Base-by-base conservation (phyloP, 2,113 vertebrate genomes). In the Cricetomys ansorgei region DNA sequence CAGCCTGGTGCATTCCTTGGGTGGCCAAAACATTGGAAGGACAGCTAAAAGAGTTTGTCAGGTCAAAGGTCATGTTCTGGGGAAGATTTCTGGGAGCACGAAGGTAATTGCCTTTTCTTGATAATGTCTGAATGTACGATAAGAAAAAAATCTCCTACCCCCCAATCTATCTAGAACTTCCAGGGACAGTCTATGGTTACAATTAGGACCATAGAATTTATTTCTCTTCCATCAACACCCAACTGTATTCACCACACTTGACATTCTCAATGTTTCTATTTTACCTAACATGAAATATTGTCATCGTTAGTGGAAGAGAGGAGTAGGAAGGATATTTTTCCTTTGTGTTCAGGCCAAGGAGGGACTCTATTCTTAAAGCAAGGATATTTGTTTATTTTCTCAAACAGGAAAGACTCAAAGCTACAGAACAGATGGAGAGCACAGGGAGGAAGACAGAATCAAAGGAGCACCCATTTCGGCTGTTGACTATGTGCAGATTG, bases 1-100 rank as follows among this genome's bases (percentile, higher is more conserved):
- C 88, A 95, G 96, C 96, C 96, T 96, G 76, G 59, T 83, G 95
- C 96, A 96, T 98, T 97, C 97, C 95, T 97, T 93, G 88, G 65
- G 96, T 94, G 94, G 81, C 75, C 97, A 96, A 95, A 93, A 92
- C 75, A 92, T 94, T 96, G 90, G 90, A 97, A 96, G 96, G 95
- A 94, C 88, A 95, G 57, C 85, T 95, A 62, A 92, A 77, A 81
- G 81, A 79, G 23, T 69, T 10, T 97, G 88, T 86, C 88, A 96
- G 88, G 92, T 96, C 88, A 96, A 90, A 97, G 94, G 95, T 95
- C 88, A 92, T 70, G 65, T 27, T 95, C 76, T 96, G 67, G 69
- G 91, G 90, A 95, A 55, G 21, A 57, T 95, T 95, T 92, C 80
- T 95, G 95, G 90, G 55, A 89, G 25, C 90, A 70, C 59, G 53